Conservation (phyloP, 1,140 invertebrate species). For the Rhyacophila brunnea region DNA sequence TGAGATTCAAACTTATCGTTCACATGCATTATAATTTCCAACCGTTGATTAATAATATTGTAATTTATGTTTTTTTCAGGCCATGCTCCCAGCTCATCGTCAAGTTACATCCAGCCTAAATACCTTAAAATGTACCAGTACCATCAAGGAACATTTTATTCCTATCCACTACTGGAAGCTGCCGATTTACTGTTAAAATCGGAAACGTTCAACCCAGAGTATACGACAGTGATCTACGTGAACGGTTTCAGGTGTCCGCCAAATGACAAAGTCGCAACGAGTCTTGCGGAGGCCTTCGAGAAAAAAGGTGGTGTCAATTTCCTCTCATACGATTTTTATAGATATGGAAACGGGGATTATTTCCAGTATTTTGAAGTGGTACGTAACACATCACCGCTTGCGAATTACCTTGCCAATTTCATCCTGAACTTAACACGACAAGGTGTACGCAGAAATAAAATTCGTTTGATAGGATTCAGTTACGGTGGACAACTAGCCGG, state of each 20-base stretch:
- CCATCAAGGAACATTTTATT: neutral
- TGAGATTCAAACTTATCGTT: too few relatives aligned
- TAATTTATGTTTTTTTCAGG: too few relatives aligned
- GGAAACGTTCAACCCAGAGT: neutral
- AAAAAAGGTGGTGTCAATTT: constrained; percentile 15
- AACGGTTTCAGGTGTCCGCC: constrained; percentile 21
- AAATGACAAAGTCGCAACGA: constrained; percentile 8
- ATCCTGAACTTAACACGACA: constrained; percentile 5
- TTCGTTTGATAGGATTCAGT: constrained; percentile 28
- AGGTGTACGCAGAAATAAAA: constrained; percentile 10
- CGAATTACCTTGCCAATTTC: constrained; percentile 18
- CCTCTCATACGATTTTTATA: constrained; percentile 13
- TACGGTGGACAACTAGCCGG: constrained; percentile 29
- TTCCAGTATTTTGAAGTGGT: neutral
- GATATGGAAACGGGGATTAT: constrained; percentile 6
- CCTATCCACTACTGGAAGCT: constrained; percentile 12
- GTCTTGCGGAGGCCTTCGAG: constrained; percentile 15
- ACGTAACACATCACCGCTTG: neutral
- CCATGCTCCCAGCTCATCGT: too few relatives aligned
- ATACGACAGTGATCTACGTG: constrained; percentile 15
- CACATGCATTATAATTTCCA: too few relatives aligned
- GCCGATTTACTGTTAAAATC: constrained; percentile 6
- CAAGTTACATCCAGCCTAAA: too few relatives aligned
- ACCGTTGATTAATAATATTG: too few relatives aligned
- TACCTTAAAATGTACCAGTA: too few relatives aligned